Conservation (phyloP, 2,797 vertebrate genomes). For the Pempheris klunzingeri region DNA sequence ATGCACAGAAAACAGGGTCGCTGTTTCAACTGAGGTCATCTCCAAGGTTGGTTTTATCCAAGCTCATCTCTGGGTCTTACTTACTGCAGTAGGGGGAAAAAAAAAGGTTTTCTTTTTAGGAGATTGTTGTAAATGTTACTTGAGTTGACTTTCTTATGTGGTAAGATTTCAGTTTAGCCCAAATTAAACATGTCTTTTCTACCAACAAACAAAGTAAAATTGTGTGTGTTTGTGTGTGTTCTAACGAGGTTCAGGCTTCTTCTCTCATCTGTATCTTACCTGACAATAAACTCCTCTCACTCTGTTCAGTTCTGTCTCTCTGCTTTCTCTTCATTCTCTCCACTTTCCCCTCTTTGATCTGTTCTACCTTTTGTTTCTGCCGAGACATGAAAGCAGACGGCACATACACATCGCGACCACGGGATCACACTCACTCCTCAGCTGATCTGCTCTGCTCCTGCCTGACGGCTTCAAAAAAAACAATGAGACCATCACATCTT, state of each 20-base stretch:
- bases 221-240: slow-evolving; percentile 87
- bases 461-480: no score
- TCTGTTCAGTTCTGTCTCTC: slow-evolving; percentile 92
- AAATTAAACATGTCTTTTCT: slow-evolving; percentile 97
- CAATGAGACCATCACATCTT: no score
- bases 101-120: slow-evolving; percentile 66
- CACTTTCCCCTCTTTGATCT: slow-evolving; percentile 58
- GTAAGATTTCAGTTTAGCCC: slow-evolving; percentile 88
- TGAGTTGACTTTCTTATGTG: slow-evolving; percentile 94
- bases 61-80: slow-evolving; percentile 36
- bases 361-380: slow-evolving; percentile 6
- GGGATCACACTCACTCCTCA: neutral
- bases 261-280: slow-evolving; percentile 91
- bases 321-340: slow-evolving; percentile 84
- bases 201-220: slow-evolving; percentile 90
- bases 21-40: neutral
- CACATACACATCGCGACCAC: neutral
- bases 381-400: neutral
- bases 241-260: slow-evolving; percentile 82
- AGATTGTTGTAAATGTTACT: slow-evolving; percentile 92
- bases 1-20: slow-evolving; percentile 18
- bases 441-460: neutral
- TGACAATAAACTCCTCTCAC: slow-evolving; percentile 95
- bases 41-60: slow-evolving; percentile 30
- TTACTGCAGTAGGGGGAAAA: no score